A percentile compares a stretch with the other conserved stretches of the same genome.
Evolutionary conservation across 53 echinoderm and acorn worm genomes (phyloP).

Genomic region (Echinometra lucunter): DNA sequence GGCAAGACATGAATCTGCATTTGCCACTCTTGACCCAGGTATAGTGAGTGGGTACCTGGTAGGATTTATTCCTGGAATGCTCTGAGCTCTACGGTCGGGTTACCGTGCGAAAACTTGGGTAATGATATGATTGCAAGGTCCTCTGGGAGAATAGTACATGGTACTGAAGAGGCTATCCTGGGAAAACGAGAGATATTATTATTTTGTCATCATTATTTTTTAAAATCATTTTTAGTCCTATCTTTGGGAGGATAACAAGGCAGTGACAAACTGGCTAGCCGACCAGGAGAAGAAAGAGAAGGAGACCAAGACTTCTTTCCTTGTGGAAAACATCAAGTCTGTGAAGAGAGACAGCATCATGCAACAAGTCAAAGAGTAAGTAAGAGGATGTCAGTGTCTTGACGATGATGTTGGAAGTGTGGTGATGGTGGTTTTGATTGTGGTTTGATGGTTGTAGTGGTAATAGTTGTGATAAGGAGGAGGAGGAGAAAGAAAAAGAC

Average conservation of each 20-base stretch:
- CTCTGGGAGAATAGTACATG: too few relatives aligned
- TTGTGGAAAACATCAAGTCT: slow-evolving; percentile 88
- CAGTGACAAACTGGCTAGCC: slow-evolving; percentile 81
- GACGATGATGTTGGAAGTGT: slow-evolving; percentile 7
- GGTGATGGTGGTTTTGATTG: slow-evolving; percentile 40
- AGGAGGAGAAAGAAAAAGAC: background rate
- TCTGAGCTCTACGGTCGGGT: too few relatives aligned
- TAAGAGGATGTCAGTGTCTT: background rate
- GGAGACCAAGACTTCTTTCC: slow-evolving; percentile 80
- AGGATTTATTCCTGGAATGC: too few relatives aligned
- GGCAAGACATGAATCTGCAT: too few relatives aligned
- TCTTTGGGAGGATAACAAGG: slow-evolving; percentile 96
- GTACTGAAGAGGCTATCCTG: too few relatives aligned
- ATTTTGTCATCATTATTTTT: background rate
- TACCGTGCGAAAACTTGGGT: too few relatives aligned
- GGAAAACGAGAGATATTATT: too few relatives aligned
- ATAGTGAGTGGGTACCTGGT: too few relatives aligned
- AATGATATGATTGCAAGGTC: too few relatives aligned
- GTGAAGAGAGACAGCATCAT: slow-evolving; percentile 90
- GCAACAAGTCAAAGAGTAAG: slow-evolving; percentile 84
- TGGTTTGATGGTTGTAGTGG: background rate
- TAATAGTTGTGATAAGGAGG: slow-evolving; percentile 20
- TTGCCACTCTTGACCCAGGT: too few relatives aligned
- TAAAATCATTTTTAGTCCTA: slow-evolving; percentile 73
- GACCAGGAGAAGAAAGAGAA: slow-evolving; percentile 89